Conservation (phyloP, 2,797 vertebrate species). For the Phoxinus dragarum region DNA sequence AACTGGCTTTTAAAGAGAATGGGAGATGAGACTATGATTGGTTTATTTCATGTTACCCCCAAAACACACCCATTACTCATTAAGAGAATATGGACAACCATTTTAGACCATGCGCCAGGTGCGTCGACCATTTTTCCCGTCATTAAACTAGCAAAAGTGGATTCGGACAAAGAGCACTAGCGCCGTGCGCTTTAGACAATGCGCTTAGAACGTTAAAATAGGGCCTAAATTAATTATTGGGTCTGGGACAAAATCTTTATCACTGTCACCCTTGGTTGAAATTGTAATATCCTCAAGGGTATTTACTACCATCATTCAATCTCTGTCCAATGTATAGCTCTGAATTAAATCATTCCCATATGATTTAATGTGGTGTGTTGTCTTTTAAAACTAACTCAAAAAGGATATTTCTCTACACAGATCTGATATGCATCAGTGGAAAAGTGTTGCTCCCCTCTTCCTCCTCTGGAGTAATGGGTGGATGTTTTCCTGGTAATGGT, state of each 20-base stretch:
- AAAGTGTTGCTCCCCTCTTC: background rate
- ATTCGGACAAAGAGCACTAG: too few relatives aligned
- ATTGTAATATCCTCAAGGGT: background rate
- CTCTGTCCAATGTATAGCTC: background rate
- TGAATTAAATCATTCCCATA: background rate
- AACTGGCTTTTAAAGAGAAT: too few relatives aligned
- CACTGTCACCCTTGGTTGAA: background rate
- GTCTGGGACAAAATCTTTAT: background rate
- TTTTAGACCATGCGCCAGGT: too few relatives aligned
- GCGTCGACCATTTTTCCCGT: too few relatives aligned
- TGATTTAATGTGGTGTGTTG: background rate
- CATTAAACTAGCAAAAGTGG: too few relatives aligned
- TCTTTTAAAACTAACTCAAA: slow-evolving; percentile 7
- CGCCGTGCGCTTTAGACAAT: too few relatives aligned
- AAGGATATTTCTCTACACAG: background rate
- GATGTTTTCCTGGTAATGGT: slow-evolving; percentile 35
- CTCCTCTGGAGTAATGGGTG: slow-evolving; percentile 24
- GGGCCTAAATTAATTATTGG: background rate
- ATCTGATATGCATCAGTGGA: background rate
- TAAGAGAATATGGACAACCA: too few relatives aligned
- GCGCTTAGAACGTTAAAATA: too few relatives aligned
- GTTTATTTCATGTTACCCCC: too few relatives aligned
- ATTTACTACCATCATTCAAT: background rate
- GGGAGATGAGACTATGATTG: too few relatives aligned
- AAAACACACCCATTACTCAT: too few relatives aligned